Percentiles rank a stretch among this genome's conserved stretches.
Evolutionary conservation across 2,888 invertebrate genomes (phyloP).

Genomic region (Tetranychus piercei): DNA sequence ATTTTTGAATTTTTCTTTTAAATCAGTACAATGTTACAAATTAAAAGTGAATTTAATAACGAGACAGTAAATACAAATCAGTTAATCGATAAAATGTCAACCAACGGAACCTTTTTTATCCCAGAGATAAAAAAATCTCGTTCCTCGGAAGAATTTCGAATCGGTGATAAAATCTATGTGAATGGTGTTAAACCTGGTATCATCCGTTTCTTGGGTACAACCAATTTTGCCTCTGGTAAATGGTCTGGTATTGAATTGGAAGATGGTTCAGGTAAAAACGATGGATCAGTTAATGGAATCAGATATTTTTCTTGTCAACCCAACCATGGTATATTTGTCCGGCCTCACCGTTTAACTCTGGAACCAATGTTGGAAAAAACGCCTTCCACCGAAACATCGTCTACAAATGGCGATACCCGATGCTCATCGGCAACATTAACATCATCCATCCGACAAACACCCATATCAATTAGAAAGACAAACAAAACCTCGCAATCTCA

Average conservation of each 20-base stretch:
- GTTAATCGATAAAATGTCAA: background rate
- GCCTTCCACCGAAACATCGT: background rate
- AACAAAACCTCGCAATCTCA: background rate
- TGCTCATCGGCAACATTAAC: background rate
- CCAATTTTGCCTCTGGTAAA: constrained; percentile 18
- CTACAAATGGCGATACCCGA: background rate
- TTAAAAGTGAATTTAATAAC: background rate
- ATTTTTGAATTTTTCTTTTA: background rate
- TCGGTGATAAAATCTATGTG: constrained; percentile 19
- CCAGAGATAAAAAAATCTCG: background rate
- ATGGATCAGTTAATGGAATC: constrained; percentile 20
- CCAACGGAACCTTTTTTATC: background rate
- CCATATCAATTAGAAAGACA: background rate
- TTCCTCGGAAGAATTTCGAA: constrained; percentile 15
- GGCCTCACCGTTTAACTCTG: constrained; percentile 16
- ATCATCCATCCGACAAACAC: background rate
- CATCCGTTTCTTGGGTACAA: constrained; percentile 18
- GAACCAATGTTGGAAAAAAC: background rate
- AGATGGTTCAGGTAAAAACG: constrained; percentile 19
- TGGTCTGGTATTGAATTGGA: constrained; percentile 21
- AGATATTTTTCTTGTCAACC: constrained; percentile 18
- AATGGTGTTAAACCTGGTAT: constrained; percentile 18
- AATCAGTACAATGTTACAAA: background rate
- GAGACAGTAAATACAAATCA: background rate
- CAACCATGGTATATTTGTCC: constrained; percentile 19